Evolutionary conservation across 2,113 vertebrate genomes (phyloP).

Genomic region (Phyllostomus hastatus): DNA sequence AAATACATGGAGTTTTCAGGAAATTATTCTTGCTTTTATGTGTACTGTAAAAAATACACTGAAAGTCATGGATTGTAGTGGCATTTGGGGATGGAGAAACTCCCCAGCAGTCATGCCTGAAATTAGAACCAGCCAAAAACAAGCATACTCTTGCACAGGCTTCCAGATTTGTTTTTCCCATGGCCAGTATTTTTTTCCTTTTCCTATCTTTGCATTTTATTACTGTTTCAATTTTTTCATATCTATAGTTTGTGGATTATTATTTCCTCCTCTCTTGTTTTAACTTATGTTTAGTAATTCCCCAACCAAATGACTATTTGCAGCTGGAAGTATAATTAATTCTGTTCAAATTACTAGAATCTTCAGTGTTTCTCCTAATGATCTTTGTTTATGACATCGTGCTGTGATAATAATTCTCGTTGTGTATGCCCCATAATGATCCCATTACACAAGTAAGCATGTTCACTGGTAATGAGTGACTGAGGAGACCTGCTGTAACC

Average conservation of each 20-base stretch:
- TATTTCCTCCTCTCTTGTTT: neutral
- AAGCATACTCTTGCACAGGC: neutral
- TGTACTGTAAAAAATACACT: neutral
- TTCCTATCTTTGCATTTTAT: neutral
- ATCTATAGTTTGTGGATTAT: neutral
- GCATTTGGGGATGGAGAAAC: neutral
- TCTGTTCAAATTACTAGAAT: neutral
- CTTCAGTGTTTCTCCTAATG: neutral
- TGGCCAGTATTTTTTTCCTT: neutral
- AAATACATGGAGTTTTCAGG: neutral
- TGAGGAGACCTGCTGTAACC: neutral
- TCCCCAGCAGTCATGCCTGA: neutral
- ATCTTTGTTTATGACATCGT: neutral
- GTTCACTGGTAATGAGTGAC: neutral
- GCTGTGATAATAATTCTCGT: neutral
- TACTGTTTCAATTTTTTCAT: neutral
- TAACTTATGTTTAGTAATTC: neutral
- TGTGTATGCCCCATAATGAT: neutral
- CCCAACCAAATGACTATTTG: neutral
- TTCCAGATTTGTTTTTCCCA: neutral
- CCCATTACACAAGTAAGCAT: neutral
- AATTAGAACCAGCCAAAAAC: neutral
- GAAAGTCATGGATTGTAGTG: neutral
- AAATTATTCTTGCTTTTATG: neutral
- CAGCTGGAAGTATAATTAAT: neutral